A percentile compares a stretch with the other conserved stretches of the same genome.
These are phyloP conservation scores for Aradus depressus DNA, from an alignment of 2,888 invertebrate genomes.

Conservation along the genomic window DNA sequence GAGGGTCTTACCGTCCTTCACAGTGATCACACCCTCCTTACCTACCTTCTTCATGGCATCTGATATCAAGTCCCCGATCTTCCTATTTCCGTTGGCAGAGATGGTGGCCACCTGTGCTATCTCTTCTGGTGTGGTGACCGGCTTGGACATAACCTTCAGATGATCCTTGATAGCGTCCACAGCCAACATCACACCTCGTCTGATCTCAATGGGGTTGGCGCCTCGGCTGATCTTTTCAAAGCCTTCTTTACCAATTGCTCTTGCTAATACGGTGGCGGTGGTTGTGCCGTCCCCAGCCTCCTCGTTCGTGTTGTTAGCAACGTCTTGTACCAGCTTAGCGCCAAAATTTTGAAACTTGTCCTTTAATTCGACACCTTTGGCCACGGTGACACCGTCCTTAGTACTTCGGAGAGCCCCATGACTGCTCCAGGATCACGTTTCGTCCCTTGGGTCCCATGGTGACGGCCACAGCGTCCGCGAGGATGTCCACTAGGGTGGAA, in stretches of 20 bases:
- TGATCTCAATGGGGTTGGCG: conserved; percentile 92
- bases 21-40: conserved; percentile 96
- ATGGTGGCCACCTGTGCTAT: conserved; percentile 99
- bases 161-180: conserved; percentile 86
- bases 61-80: conserved; percentile 85
- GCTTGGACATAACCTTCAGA: conserved; percentile 80
- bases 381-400: conserved; percentile 99
- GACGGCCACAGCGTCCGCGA: conserved; percentile 99
- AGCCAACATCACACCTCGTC: conserved; percentile 88
- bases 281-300: conserved; percentile 99
- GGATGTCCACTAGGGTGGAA: conserved; percentile 87
- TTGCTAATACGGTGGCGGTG: conserved; percentile 88
- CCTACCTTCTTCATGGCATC: conserved; percentile 91
- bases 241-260: conserved; percentile 97
- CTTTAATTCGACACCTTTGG: conserved; percentile 94
- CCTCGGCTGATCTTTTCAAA: conserved; percentile 98
- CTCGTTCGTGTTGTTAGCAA: conserved; percentile 98
- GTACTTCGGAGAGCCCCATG: conserved; percentile 99
- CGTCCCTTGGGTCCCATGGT: conserved; percentile 99
- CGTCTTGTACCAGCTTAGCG: conserved; percentile 95
- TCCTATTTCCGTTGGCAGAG: conserved; percentile 92
- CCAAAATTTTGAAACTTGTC: conserved; percentile 99
- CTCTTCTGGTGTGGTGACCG: conserved; percentile 95
- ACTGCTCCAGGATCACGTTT: conserved; percentile 97
- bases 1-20: conserved; percentile 97